These are phyloP conservation scores for Porites rus DNA, from an alignment of 92 coral and sea anemone species.

Conservation along the genomic window DNA sequence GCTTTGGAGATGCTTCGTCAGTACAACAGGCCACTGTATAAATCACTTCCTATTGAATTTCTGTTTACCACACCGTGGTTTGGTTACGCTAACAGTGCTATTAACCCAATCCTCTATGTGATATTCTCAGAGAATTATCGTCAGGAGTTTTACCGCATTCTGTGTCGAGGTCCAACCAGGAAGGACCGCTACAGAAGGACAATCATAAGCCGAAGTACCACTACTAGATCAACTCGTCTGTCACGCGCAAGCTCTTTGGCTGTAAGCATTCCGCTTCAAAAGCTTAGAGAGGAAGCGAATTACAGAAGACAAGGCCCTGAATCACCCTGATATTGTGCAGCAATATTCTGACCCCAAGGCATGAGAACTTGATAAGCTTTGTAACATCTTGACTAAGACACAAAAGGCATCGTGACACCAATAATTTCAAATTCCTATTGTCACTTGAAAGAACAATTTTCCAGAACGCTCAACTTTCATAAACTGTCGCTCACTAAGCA, in stretches of 20 bases:
- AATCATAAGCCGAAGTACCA: conserved; percentile 15
- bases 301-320: neutral
- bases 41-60: conserved; percentile 35
- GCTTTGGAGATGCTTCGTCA: conserved; percentile 32
- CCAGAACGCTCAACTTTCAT: no score
- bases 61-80: conserved; percentile 56
- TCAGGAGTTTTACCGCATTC: conserved; percentile 69
- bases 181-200: conserved; percentile 36
- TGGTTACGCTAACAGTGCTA: conserved; percentile 76
- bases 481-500: no score
- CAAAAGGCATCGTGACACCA: no score
- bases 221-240: neutral
- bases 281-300: conserved; percentile 17
- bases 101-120: conserved; percentile 78
- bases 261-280: conserved; percentile 15
- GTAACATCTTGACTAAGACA: no score
- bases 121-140: conserved; percentile 78
- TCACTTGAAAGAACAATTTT: no score
- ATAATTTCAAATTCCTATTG: no score
- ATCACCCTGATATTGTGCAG: neutral
- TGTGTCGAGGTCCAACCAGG: conserved; percentile 36
- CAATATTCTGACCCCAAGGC: neutral
- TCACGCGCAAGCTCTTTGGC: conserved; percentile 14
- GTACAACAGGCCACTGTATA: neutral
- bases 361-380: neutral